Conservation (phyloP, 2,888 invertebrate genomes). For the Anaspis maculata region DNA sequence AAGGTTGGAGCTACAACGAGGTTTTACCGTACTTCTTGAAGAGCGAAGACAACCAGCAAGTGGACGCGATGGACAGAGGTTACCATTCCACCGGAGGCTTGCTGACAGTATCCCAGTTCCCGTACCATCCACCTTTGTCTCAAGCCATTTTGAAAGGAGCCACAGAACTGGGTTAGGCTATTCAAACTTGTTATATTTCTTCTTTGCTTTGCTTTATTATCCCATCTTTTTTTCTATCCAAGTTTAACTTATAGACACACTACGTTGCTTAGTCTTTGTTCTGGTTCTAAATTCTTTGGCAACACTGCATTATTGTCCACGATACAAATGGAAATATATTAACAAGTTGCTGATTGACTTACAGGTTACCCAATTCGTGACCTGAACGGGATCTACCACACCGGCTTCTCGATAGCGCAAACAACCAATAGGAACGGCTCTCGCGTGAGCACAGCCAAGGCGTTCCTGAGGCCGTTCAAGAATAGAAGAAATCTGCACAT, state of each 20-base stretch:
- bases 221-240: slow-evolving; percentile 9
- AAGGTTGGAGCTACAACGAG: slow-evolving; percentile 84
- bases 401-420: slow-evolving; percentile 82
- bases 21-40: slow-evolving; percentile 85
- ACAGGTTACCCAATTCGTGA: slow-evolving; percentile 67
- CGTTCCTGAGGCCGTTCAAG: slow-evolving; percentile 73
- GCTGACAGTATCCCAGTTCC: slow-evolving; percentile 70
- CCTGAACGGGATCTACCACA: slow-evolving; percentile 70
- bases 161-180: slow-evolving; percentile 59
- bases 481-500: slow-evolving; percentile 72
- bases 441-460: slow-evolving; percentile 70
- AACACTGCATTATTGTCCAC: too few relatives aligned
- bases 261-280: too few relatives aligned
- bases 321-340: too few relatives aligned
- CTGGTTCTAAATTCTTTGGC: too few relatives aligned
- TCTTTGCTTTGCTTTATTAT: slow-evolving; percentile 1
- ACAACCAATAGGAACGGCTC: slow-evolving; percentile 82
- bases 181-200: not conserved
- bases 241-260: too few relatives aligned
- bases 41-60: slow-evolving; percentile 70
- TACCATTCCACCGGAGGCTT: slow-evolving; percentile 73
- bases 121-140: slow-evolving; percentile 78
- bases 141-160: slow-evolving; percentile 70
- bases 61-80: slow-evolving; percentile 63
- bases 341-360: too few relatives aligned